phyloP scores from a whole-genome alignment of 2,888 invertebrate genomes.

The Diploptera punctata region DNA sequence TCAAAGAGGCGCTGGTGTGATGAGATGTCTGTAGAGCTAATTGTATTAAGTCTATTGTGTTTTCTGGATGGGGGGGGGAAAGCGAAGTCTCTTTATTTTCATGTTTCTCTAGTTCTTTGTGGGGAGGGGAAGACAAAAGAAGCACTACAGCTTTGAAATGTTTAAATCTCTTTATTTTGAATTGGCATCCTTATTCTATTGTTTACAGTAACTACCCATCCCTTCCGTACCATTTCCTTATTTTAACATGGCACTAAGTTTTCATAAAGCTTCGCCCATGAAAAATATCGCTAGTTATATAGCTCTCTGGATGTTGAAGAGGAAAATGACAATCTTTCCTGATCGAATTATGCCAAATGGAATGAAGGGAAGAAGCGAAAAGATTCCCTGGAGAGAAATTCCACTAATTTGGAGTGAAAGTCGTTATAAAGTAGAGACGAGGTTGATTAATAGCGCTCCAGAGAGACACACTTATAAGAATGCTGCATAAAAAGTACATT shows the following conservation, averaged over 20 bases:
- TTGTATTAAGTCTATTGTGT: conserved; percentile 21
- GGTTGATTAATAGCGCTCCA: conserved; percentile 24
- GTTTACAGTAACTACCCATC: not conserved
- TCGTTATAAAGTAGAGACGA: conserved; percentile 26
- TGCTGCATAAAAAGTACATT: conserved; percentile 20
- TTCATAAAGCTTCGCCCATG: not conserved
- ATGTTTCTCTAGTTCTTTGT: conserved; percentile 1
- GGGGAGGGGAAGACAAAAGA: conserved; percentile 4
- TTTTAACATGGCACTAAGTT: not conserved
- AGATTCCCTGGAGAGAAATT: conserved; percentile 27
- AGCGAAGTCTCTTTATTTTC: not conserved
- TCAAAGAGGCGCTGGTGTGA: not conserved
- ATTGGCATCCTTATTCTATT: conserved; percentile 29
- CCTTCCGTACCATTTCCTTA: conserved; percentile 16
- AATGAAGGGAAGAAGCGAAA: not conserved
- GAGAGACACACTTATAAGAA: not conserved
- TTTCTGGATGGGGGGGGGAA: not conserved
- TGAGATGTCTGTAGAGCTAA: conserved; percentile 6
- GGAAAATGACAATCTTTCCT: conserved; percentile 15
- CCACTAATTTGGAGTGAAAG: conserved; percentile 33
- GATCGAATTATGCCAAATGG: conserved; percentile 23
- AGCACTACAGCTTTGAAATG: conserved; percentile 22
- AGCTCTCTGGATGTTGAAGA: not conserved
- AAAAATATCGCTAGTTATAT: not conserved
- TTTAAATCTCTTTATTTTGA: conserved; percentile 30